Percentiles rank a stretch among this genome's conserved stretches.
Conservation (phyloP, 1,140 invertebrate species). For the Atopsyche davidsoni region DNA sequence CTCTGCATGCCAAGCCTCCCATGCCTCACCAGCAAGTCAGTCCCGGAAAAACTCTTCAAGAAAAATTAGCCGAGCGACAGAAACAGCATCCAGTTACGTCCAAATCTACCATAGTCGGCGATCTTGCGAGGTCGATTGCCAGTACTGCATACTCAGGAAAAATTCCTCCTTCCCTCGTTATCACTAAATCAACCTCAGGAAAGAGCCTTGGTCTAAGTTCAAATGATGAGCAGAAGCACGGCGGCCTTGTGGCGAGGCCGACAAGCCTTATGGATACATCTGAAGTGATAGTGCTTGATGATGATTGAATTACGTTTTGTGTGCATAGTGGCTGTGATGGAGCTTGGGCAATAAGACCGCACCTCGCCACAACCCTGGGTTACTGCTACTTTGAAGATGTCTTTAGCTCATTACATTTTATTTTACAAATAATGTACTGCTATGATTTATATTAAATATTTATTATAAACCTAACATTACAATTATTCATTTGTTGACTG, state of each 20-base stretch:
- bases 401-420: too few relatives aligned
- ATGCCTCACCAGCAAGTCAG: conserved; percentile 42
- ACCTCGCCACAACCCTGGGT: too few relatives aligned
- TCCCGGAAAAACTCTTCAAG: conserved; percentile 54
- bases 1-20: conserved; percentile 39
- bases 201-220: neutral
- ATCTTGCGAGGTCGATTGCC: conserved; percentile 25
- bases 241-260: conserved; percentile 33
- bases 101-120: conserved; percentile 5
- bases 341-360: too few relatives aligned
- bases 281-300: conserved; percentile 46
- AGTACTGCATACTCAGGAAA: conserved; percentile 40
- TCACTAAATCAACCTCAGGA: conserved; percentile 33
- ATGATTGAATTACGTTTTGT: conserved; percentile 33
- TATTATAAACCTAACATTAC: neutral
- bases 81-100: conserved; percentile 40
- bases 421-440: conserved; percentile 2
- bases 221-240: conserved; percentile 20
- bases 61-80: conserved; percentile 56
- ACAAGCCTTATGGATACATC: conserved; percentile 38
- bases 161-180: conserved; percentile 43
- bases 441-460: neutral
- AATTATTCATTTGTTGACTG: neutral
- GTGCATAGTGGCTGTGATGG: too few relatives aligned
- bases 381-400: too few relatives aligned